Percentiles rank a stretch among this genome's conserved stretches.
These are phyloP conservation scores for Neodontobutis hainanensis DNA, from an alignment of 2,113 vertebrate species.

Conservation along the genomic window DNA sequence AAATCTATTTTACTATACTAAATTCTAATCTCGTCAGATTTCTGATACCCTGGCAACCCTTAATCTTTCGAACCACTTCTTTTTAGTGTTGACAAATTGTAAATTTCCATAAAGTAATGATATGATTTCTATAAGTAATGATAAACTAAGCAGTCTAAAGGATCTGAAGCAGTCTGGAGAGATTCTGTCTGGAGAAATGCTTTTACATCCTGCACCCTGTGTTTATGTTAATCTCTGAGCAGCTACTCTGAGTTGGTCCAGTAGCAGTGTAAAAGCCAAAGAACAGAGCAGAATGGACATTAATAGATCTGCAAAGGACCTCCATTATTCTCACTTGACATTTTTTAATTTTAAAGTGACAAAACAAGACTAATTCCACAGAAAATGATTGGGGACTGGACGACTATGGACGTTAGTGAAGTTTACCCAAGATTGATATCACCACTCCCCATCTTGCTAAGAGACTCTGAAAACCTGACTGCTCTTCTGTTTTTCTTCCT, in stretches of 20 bases:
- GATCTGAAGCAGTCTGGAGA: background rate
- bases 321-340: conserved; percentile 67
- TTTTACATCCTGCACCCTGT: background rate
- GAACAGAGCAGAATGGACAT: conserved; percentile 46
- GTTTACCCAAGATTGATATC: conserved; percentile 64
- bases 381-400: conserved; percentile 62
- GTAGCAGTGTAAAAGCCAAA: conserved; percentile 19
- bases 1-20: too few species aligned
- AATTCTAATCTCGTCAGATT: too few species aligned
- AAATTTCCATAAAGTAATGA: too few species aligned
- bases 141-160: too few species aligned
- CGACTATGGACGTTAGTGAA: conserved; percentile 53
- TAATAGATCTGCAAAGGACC: conserved; percentile 56
- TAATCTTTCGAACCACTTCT: background rate
- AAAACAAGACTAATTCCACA: conserved; percentile 71
- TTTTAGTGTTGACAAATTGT: conserved; percentile 6
- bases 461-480: conserved; percentile 46
- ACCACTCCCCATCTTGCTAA: conserved; percentile 29
- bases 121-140: too few species aligned
- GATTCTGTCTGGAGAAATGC: background rate
- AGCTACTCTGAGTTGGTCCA: conserved; percentile 22
- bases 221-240: background rate
- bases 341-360: conserved; percentile 74
- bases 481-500: conserved; percentile 49
- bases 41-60: too few species aligned